Evolutionary conservation across 2,888 invertebrate genomes (phyloP), one percentile per base, ranked within the genome.

Genomic region (Eledone cirrhosa): DNA sequence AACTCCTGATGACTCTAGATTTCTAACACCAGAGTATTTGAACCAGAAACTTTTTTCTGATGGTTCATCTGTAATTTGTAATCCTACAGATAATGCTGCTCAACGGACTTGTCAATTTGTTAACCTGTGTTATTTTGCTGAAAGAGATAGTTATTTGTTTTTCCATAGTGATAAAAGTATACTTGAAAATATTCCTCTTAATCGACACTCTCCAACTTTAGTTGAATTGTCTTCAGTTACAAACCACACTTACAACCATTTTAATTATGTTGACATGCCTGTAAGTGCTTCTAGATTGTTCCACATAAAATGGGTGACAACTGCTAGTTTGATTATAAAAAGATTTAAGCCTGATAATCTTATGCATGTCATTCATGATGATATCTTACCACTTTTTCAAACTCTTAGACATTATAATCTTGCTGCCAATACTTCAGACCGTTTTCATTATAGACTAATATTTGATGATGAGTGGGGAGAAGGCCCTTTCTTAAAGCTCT

Each of bases 301-400:
- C 78, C 82, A 81, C 22, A 79, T 87, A 13, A 80, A 78, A 0
- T 84, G 85, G 79, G 48, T 87, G 14, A 75, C 81, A 11, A 83
- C 84, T 16, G 82, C 81, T 27, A 86, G 85, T 48, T 83, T 92
- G 48, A 80, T 91, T 7, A 83, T 92, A 29, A 87, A 86, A 75
- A 86, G 92, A 16, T 92, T 92, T 83, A 91, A 92, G 82, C 90
- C 92, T 3, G 92, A 92, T 82, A 92, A 92, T 85, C 84, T 92
- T n/a, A 92, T 92, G 92, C 92, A 92, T 87, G 90, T 91, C 14
- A 85, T 92, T 65, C 92, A 92, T 85, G 92, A 92, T 87, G 92
- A 92, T 84, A 84, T 92, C 3, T 81, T 92, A 24, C 92, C 92
- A 3, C 80, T 92, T 22, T 90, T 86, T 84, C 81, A 86, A 59